These are phyloP conservation scores for Hyla sarda DNA, from an alignment of 2,113 vertebrate species.

Conservation along the genomic window DNA sequence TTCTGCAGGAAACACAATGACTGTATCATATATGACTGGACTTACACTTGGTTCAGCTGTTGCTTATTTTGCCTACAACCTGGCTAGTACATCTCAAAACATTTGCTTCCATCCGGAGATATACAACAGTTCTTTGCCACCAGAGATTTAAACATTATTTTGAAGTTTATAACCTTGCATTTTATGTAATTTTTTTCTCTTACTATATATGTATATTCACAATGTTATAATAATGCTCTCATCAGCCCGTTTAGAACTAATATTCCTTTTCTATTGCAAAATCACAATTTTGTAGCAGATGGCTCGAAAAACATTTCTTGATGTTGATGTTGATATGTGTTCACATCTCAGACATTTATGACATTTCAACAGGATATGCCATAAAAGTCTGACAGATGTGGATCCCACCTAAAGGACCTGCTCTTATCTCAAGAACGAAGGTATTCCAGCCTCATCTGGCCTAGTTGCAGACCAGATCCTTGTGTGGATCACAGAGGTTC, in stretches of 20 bases:
- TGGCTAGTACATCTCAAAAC: conserved; percentile 76
- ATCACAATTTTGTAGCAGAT: background rate
- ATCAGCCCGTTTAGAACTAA: background rate
- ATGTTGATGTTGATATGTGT: background rate
- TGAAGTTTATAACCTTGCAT: background rate
- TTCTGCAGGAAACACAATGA: conserved; percentile 94
- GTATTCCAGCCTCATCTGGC: too few relatives aligned
- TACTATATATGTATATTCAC: background rate
- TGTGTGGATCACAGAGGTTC: too few relatives aligned
- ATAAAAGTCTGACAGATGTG: too few relatives aligned
- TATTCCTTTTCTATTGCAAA: background rate
- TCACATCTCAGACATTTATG: too few relatives aligned
- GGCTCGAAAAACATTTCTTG: background rate
- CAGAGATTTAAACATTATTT: conserved; percentile 56
- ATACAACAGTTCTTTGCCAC: conserved; percentile 70
- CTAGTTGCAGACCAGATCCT: too few relatives aligned
- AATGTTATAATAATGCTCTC: background rate
- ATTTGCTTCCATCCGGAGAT: conserved; percentile 68
- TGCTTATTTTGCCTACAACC: conserved; percentile 92
- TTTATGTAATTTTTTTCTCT: background rate
- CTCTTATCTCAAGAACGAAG: too few relatives aligned
- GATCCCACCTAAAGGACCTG: too few relatives aligned
- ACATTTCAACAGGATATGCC: too few relatives aligned
- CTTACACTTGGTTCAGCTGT: conserved; percentile 92
- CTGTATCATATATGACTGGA: conserved; percentile 96